A percentile compares a stretch with the other conserved stretches of the same genome.
Evolutionary conservation across 2,113 vertebrate genomes (phyloP).

Genomic region (Chitala chitala): DNA sequence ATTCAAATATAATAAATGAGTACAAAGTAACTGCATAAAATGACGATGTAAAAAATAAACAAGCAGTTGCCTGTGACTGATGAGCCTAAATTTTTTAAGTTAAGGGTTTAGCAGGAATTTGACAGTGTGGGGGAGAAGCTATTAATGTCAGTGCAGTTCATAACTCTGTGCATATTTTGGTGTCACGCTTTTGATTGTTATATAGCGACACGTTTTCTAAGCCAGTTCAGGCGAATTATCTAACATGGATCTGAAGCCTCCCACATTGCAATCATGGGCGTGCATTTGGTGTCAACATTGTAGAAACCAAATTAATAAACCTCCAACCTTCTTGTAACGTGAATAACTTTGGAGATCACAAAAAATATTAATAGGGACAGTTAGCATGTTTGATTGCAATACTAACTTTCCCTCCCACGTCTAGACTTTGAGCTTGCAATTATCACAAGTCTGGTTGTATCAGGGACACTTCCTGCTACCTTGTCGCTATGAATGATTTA

Average conservation of each 20-base stretch:
- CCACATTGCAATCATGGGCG: no score
- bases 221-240: no score
- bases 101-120: neutral
- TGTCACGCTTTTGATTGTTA: neutral
- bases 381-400: no score
- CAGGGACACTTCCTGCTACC: neutral
- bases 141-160: neutral
- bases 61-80: no score
- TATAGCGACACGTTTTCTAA: no score
- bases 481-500: conserved; percentile 3
- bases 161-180: neutral
- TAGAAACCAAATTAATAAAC: no score
- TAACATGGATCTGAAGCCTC: neutral
- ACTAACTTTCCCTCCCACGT: neutral
- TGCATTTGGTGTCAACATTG: no score
- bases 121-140: neutral
- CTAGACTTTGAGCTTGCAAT: neutral
- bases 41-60: neutral
- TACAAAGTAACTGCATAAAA: neutral
- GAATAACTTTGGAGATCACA: no score
- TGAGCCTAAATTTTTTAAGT: no score
- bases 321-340: no score
- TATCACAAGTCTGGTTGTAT: neutral
- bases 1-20: neutral
- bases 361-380: no score